Base-by-base conservation (phyloP, 30 jellyfish, hydroid and myxozoan genomes). In the Cassiopea xamachana region DNA sequence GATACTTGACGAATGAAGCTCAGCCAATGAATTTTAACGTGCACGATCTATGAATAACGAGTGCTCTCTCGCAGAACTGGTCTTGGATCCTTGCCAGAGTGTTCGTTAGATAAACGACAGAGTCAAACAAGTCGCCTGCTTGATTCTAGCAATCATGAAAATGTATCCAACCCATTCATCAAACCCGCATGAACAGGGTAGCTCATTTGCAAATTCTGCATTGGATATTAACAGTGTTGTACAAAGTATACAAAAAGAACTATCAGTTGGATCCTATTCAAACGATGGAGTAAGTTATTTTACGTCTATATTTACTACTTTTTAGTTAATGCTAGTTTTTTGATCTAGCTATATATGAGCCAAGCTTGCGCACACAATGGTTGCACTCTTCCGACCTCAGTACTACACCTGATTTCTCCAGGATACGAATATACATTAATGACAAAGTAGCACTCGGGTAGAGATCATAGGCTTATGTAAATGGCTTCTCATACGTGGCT, bases 41-140 rank as follows among this genome's bases (percentile, higher is more conserved):
- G 61, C 43, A 45, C 90, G 75, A 68, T 60, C 84, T 79, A 81
- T 79, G 89, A 88, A 83, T 46, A 78, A 76, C 82, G 79, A 77
- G 61, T 69, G 81, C 79, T 82, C 75, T 27, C 39, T 71, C 86
- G 16, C 58, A 71, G 80, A 71, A 58, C 90, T 80, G 86, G 94
- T 75, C 86, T 88, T 88, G 95, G 95, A 88, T 68, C 83, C 64
- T 88, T 88, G 95, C 95, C 95, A 88, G 95, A 83, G 60, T 76
- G 39, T 71, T 59, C 79, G 62, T 69, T 49, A 71, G 90, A 81
- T 48, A 83, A 69, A 46, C 62, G 78, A 78, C 78, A 46, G 43
- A 74, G 84, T 45, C 62, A 87, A 69, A 27, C 19, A 58, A n/a
- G 55, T 50, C 72, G 46, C 64, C 81, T 48, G 72, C 73, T 39